Base-by-base conservation (phyloP, 2,797 vertebrate species). In the Parotocinclus haroldoi region DNA sequence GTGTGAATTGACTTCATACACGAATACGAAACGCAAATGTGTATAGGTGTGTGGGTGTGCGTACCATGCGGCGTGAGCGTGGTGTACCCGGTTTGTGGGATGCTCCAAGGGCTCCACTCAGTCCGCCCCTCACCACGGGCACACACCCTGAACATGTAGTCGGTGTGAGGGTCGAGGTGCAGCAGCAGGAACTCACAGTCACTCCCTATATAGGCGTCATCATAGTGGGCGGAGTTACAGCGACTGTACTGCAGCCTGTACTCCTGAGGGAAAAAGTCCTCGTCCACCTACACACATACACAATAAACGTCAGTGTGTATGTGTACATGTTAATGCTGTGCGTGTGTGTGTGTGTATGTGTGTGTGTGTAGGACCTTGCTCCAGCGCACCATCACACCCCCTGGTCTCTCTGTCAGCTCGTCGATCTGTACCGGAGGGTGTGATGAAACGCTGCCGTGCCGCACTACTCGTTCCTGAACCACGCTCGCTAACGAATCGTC, bases 51-150 rank as follows among this genome's bases (percentile, higher is more conserved):
- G 44, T 60, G 50, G 27, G 45, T 11, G n/a, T 38, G 3, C 39
- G 44, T 90, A 98, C 96, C 96, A 0, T 98, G 96, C 0, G 96
- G 90, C 0, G 93, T 89, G 11, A 98, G 81, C 0, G 94, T 92
- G 82, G 96, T 96, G 76, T 78, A 80, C 1, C 94, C 94, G 0
- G 64, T 88, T 82, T 98, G 95, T 0, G 95, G 90, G 69, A 98
- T 72, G 1, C 96, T 99, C 96, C 96, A 99, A 0, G 96, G 95
- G 75, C 95, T 99, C 96, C 96, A 98, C 80, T 97, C 96, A 4
- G 94, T 94, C 9, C 93, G 91, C 0, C 95, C 96, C 3, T 98
- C 96, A 13, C 94, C 94, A 1, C 96, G 90, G 3, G 94, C 94
- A 0, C 96, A 94, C 17, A 96, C 95, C 45, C 93, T 84, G 89